Conservation (phyloP, 2,113 vertebrate species). For the Scalopus aquaticus region DNA sequence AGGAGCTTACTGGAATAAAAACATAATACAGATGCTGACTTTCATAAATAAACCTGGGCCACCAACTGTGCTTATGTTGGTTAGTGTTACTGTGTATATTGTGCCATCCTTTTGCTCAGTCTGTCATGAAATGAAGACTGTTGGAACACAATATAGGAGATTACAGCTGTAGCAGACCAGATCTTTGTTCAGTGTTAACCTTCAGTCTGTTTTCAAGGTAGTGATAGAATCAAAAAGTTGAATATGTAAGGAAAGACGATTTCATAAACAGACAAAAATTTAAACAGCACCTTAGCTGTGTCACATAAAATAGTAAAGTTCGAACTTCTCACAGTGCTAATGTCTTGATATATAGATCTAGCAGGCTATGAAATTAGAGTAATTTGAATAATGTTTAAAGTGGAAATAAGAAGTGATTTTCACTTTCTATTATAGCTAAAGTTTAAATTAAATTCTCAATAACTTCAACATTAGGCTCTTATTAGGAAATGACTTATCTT, state of each 20-base stretch:
- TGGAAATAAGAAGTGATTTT: slow-evolving; percentile 24
- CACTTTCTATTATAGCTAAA: slow-evolving; percentile 16
- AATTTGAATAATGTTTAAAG: slow-evolving; percentile 50
- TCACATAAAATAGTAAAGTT: neutral
- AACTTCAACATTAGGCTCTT: slow-evolving; percentile 14
- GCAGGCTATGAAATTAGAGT: neutral
- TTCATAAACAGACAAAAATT: neutral
- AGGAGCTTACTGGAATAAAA: slow-evolving; percentile 12
- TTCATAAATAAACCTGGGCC: slow-evolving; percentile 39
- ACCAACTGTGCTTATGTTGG: slow-evolving; percentile 20
- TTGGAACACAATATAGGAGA: neutral
- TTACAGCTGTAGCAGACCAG: neutral
- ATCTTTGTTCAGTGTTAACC: neutral
- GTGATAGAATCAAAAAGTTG: neutral
- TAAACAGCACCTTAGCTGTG: neutral
- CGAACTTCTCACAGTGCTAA: neutral
- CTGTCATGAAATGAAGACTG: neutral
- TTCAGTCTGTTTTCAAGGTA: neutral
- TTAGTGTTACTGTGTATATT: neutral
- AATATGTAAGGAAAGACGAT: neutral
- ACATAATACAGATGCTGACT: slow-evolving; percentile 38
- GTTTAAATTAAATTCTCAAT: slow-evolving; percentile 62
- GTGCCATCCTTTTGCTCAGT: neutral
- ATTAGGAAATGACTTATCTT: slow-evolving; percentile 52
- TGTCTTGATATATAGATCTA: neutral